Conservation (phyloP, 1,140 invertebrate genomes). For the Zaprionus kolodkinae region DNA sequence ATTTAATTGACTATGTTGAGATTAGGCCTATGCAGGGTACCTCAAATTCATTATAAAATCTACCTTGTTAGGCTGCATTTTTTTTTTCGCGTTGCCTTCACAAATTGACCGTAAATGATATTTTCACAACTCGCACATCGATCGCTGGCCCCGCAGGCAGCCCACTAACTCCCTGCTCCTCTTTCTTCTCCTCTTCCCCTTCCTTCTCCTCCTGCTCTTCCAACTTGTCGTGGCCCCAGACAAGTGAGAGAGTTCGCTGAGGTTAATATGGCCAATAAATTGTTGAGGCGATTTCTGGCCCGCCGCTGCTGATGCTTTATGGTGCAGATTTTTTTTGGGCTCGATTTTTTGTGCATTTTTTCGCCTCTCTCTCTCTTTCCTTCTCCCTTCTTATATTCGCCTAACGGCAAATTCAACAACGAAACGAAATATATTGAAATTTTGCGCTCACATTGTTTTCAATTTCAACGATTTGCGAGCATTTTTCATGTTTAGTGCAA, state of each 20-base stretch:
- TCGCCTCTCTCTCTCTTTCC: conserved; percentile 4
- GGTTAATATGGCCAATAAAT: conserved; percentile 80
- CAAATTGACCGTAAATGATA: conserved; percentile 81
- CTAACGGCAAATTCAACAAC: conserved; percentile 56
- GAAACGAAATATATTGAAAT: conserved; percentile 77
- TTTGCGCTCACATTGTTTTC: conserved; percentile 73
- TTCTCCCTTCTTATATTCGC: conserved; percentile 18
- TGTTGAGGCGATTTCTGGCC: conserved; percentile 66
- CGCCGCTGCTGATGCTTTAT: conserved; percentile 62
- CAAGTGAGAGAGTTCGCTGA: conserved; percentile 76
- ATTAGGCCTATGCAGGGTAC: conserved; percentile 16
- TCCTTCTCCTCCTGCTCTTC: neutral
- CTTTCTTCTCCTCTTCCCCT: neutral
- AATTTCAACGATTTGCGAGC: conserved; percentile 72
- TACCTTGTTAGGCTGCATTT: neutral
- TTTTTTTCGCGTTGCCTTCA: conserved; percentile 34
- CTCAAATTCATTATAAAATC: neutral
- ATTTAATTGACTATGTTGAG: neutral
- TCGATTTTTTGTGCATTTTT: conserved; percentile 23
- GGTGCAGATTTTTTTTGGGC: conserved; percentile 60
- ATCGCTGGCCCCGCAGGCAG: conserved; percentile 47
- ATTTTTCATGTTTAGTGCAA: conserved; percentile 77
- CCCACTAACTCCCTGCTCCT: conserved; percentile 2
- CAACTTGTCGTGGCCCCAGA: neutral
- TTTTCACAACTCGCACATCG: conserved; percentile 80